These are phyloP conservation scores for Venturia canescens DNA, from an alignment of 1,140 invertebrate genomes.

Conservation along the genomic window DNA sequence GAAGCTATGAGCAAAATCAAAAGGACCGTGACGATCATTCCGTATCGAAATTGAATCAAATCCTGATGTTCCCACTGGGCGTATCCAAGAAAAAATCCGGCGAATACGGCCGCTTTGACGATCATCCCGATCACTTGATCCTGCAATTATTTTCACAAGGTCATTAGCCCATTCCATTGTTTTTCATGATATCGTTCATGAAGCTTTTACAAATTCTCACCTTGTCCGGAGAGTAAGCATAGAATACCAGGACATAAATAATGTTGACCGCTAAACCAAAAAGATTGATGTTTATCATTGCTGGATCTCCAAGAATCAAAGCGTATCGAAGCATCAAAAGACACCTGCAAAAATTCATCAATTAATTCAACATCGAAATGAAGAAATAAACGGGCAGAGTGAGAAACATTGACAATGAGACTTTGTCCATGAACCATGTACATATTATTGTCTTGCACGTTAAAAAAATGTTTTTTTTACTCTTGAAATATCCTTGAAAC, in stretches of 20 bases:
- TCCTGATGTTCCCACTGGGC: constrained; percentile 80
- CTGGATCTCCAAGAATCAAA: constrained; percentile 82
- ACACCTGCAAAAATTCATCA: constrained; percentile 74
- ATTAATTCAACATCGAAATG: neutral
- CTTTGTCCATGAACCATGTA: no score
- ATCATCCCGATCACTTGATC: constrained; percentile 62
- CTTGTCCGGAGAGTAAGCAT: constrained; percentile 79
- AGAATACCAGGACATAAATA: constrained; percentile 82
- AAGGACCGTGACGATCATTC: constrained; percentile 83
- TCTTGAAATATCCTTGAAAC: no score
- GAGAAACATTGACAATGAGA: no score
- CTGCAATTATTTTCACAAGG: constrained; percentile 47
- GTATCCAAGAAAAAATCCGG: constrained; percentile 81
- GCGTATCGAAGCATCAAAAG: constrained; percentile 85
- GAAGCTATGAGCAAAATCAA: constrained; percentile 83
- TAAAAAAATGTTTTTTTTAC: no score
- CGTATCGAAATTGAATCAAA: constrained; percentile 82
- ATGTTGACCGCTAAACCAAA: constrained; percentile 83
- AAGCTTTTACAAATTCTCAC: constrained; percentile 65
- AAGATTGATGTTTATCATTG: constrained; percentile 86
- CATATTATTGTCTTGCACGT: no score
- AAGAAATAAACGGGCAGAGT: no score
- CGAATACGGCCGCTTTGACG: constrained; percentile 77
- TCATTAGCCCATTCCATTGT: neutral
- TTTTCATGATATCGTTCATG: neutral